A percentile compares a stretch with the other conserved stretches of the same genome.
Evolutionary conservation across 2,797 vertebrate genomes (phyloP).

Genomic region (Silurus lanzhouensis): DNA sequence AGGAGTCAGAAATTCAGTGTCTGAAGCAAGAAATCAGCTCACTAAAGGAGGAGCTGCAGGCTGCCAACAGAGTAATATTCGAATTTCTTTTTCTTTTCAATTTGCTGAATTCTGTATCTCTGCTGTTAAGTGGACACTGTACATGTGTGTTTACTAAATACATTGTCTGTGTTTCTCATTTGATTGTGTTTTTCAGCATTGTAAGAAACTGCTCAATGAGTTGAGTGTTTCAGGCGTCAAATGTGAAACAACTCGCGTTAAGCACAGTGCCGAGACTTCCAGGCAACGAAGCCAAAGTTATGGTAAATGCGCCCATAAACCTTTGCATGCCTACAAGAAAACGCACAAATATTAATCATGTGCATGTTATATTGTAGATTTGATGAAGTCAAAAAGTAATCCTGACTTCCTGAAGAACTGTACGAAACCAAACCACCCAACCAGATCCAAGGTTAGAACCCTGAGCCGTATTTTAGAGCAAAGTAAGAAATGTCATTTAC

Average conservation of each 20-base stretch:
- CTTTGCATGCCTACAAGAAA: background rate
- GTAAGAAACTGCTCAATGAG: slow-evolving; percentile 83
- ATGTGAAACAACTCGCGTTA: slow-evolving; percentile 15
- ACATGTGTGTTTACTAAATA: too few species aligned
- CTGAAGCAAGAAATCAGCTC: slow-evolving; percentile 89
- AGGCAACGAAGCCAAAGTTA: slow-evolving; percentile 77
- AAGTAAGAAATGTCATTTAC: background rate
- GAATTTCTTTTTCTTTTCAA: background rate
- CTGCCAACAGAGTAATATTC: slow-evolving; percentile 79
- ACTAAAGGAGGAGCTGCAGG: slow-evolving; percentile 86
- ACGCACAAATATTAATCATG: background rate
- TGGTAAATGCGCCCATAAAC: slow-evolving; percentile 43
- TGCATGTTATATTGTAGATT: slow-evolving; percentile 23
- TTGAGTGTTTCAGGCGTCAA: slow-evolving; percentile 63
- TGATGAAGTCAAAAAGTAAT: slow-evolving; percentile 82
- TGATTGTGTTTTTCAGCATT: slow-evolving; percentile 67
- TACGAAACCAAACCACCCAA: slow-evolving; percentile 72
- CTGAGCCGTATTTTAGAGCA: background rate
- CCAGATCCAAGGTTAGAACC: slow-evolving; percentile 79
- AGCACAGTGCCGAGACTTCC: background rate
- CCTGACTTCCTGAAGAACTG: slow-evolving; percentile 83
- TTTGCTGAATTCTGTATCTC: background rate
- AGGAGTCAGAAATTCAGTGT: slow-evolving; percentile 90
- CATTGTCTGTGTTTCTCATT: background rate
- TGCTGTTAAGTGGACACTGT: background rate